phyloP scores from a whole-genome alignment of 2,113 vertebrate genomes.

The Microcebus murinus region DNA sequence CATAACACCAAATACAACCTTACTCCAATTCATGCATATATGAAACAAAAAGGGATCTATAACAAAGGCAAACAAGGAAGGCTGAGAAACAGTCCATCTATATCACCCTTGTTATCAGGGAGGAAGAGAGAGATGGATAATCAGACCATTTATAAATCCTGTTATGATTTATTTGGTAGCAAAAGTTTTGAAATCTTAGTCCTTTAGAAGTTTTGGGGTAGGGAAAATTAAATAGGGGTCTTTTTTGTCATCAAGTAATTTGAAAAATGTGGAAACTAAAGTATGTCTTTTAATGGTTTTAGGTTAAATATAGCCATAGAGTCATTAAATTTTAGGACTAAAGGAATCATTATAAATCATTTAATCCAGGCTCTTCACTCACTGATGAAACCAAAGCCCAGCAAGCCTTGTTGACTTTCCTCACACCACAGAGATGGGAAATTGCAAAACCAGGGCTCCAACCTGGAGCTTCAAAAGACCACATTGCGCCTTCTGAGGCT shows the following conservation, averaged over 20 bases:
- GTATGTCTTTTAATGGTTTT: conserved; percentile 26
- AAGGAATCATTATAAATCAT: not conserved
- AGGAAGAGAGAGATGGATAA: not conserved
- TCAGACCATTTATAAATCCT: not conserved
- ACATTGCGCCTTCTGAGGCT: not conserved
- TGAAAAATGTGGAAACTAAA: not conserved
- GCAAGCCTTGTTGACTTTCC: not conserved
- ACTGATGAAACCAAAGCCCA: not conserved
- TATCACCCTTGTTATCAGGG: not conserved
- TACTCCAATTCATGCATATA: not conserved
- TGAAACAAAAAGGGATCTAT: not conserved
- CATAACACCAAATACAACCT: not conserved
- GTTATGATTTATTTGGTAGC: not conserved
- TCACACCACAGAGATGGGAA: not conserved
- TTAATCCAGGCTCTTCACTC: not conserved
- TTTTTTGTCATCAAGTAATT: not conserved
- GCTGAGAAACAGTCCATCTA: conserved; percentile 7
- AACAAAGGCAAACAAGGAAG: not conserved
- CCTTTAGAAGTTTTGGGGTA: not conserved
- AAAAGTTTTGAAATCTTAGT: not conserved
- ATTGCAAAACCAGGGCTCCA: not conserved
- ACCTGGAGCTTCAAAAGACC: not conserved
- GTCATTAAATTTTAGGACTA: not conserved
- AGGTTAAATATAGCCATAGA: conserved; percentile 4
- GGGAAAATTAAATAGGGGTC: not conserved